phyloP scores from a whole-genome alignment of 2,888 invertebrate genomes.

The Azorinus chamasolen region DNA sequence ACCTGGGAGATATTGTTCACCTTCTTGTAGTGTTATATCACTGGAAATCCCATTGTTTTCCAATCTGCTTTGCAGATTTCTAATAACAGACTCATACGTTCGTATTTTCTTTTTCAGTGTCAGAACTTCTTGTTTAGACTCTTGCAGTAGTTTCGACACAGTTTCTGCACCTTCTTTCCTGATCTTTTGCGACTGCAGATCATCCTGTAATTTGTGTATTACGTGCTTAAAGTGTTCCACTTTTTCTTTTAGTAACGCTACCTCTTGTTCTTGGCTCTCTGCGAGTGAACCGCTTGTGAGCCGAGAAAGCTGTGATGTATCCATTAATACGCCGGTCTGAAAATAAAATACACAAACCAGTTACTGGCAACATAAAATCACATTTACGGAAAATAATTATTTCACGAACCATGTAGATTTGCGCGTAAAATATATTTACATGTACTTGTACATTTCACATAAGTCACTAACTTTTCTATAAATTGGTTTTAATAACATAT shows the following conservation, averaged over 20 bases:
- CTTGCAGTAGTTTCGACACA: constrained; percentile 75
- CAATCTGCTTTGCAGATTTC: constrained; percentile 77
- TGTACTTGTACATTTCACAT: too few species aligned
- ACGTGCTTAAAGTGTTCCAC: constrained; percentile 69
- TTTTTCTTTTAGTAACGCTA: constrained; percentile 68
- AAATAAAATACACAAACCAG: too few species aligned
- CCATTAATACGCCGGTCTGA: too few species aligned
- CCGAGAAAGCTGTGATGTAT: too few species aligned
- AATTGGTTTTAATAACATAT: too few species aligned
- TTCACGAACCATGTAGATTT: too few species aligned
- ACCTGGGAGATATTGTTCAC: constrained; percentile 77
- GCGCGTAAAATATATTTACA: too few species aligned
- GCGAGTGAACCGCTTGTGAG: too few species aligned
- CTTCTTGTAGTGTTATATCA: constrained; percentile 71
- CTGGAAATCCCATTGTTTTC: constrained; percentile 70
- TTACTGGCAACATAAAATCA: too few species aligned
- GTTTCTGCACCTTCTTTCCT: constrained; percentile 78
- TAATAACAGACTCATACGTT: constrained; percentile 72
- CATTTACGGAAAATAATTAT: too few species aligned
- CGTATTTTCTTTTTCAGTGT: constrained; percentile 67
- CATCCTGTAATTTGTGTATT: constrained; percentile 70
- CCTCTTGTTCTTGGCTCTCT: constrained; percentile 19
- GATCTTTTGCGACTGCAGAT: constrained; percentile 71
- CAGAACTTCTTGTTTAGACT: constrained; percentile 73
- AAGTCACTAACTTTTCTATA: too few species aligned